These are phyloP conservation scores for Bungarus multicinctus DNA, from an alignment of 2,113 vertebrate species.

Conservation along the genomic window DNA sequence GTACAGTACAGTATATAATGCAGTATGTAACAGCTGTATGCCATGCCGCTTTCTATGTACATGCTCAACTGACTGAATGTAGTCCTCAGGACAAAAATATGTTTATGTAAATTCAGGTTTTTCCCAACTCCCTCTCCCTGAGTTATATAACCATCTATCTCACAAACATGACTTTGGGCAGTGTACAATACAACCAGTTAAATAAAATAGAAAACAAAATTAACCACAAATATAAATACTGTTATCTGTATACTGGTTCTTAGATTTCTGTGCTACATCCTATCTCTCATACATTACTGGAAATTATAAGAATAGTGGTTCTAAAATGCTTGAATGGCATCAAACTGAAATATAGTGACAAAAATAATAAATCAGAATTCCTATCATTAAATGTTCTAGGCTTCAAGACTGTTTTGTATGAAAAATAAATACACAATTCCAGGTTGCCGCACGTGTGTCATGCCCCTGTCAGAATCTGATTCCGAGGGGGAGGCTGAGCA, in stretches of 20 bases:
- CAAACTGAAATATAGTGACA: background rate
- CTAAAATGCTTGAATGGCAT: background rate
- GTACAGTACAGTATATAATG: background rate
- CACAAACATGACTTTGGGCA: background rate
- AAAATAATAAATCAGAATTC: background rate
- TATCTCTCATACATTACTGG: background rate
- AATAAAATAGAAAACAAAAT: background rate
- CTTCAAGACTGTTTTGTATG: background rate
- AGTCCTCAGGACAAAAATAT: background rate
- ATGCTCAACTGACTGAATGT: background rate
- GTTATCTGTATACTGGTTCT: background rate
- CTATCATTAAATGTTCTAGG: background rate
- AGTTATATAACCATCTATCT: background rate
- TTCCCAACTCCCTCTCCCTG: background rate
- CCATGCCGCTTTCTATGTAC: background rate
- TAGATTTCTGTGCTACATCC: background rate
- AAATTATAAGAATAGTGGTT: background rate
- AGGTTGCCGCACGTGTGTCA: background rate
- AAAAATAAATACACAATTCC: background rate
- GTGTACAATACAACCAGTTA: background rate
- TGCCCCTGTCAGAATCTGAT: too few species aligned
- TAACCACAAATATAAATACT: background rate
- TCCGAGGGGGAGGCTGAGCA: too few species aligned
- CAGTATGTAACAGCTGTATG: background rate
- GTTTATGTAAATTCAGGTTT: background rate